Conservation (phyloP, 2,888 invertebrate species). For the Nymphalis c-album region DNA sequence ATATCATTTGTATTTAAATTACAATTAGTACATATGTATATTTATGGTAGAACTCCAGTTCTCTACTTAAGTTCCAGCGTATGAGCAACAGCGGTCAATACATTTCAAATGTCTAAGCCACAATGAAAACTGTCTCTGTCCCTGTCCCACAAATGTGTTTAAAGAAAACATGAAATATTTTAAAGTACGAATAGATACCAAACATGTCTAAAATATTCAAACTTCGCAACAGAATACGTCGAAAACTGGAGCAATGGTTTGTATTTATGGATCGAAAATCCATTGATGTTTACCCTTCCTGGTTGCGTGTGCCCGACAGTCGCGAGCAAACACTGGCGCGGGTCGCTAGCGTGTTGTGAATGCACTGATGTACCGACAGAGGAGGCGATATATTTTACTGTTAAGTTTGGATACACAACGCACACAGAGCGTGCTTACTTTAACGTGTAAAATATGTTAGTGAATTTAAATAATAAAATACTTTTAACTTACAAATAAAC, state of each 20-base stretch:
- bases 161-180: neutral
- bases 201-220: constrained; percentile 7
- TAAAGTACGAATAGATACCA: neutral
- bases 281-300: constrained; percentile 36
- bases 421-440: neutral
- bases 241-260: constrained; percentile 20
- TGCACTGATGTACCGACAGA: constrained; percentile 22
- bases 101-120: too few species aligned
- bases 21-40: too few species aligned
- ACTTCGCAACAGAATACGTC: constrained; percentile 2
- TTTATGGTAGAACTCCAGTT: too few species aligned
- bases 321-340: constrained; percentile 63
- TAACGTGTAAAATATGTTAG: too few species aligned
- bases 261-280: constrained; percentile 33
- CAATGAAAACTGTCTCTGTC: too few species aligned
- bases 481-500: too few species aligned
- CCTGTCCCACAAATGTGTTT: too few species aligned
- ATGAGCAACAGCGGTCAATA: too few species aligned
- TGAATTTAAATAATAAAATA: too few species aligned
- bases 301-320: constrained; percentile 49
- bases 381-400: constrained; percentile 18
- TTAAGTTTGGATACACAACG: constrained; percentile 5
- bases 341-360: constrained; percentile 47
- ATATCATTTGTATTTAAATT: too few species aligned
- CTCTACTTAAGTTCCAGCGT: too few species aligned